Percentiles rank a stretch among this genome's conserved stretches.
These are phyloP conservation scores for Oxytorus armatus DNA, from an alignment of 2,888 invertebrate genomes.

Conservation along the genomic window DNA sequence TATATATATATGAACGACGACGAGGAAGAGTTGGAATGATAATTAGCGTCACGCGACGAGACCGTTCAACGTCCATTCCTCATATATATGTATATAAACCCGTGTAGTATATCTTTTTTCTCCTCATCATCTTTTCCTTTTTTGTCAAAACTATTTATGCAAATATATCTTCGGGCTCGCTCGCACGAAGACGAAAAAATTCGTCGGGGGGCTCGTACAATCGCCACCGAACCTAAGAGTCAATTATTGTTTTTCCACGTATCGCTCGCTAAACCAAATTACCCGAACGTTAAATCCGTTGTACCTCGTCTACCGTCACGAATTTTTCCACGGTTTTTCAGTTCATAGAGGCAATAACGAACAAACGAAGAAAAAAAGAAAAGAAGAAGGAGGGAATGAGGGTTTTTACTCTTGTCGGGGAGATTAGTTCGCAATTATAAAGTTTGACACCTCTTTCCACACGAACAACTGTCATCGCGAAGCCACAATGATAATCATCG, in stretches of 20 bases:
- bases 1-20: slow-evolving; percentile 33
- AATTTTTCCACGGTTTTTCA: slow-evolving; percentile 8
- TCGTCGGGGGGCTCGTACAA: slow-evolving; percentile 26
- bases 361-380: background rate
- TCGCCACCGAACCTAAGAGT: slow-evolving; percentile 50
- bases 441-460: slow-evolving; percentile 55
- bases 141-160: slow-evolving; percentile 67
- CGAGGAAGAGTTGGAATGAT: slow-evolving; percentile 68
- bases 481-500: slow-evolving; percentile 31
- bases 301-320: background rate
- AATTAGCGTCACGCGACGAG: slow-evolving; percentile 74
- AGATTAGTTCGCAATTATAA: slow-evolving; percentile 53
- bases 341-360: background rate
- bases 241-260: slow-evolving; percentile 27
- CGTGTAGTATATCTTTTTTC: background rate
- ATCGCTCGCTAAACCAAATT: background rate
- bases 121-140: slow-evolving; percentile 34
- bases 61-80: slow-evolving; percentile 64
- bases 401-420: background rate
- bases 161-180: slow-evolving; percentile 59
- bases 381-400: background rate
- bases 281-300: background rate
- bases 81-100: slow-evolving; percentile 2
- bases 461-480: slow-evolving; percentile 57
- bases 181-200: slow-evolving; percentile 29